phyloP scores from a whole-genome alignment of 2,797 vertebrate species.

The Clarias laeviceps region DNA sequence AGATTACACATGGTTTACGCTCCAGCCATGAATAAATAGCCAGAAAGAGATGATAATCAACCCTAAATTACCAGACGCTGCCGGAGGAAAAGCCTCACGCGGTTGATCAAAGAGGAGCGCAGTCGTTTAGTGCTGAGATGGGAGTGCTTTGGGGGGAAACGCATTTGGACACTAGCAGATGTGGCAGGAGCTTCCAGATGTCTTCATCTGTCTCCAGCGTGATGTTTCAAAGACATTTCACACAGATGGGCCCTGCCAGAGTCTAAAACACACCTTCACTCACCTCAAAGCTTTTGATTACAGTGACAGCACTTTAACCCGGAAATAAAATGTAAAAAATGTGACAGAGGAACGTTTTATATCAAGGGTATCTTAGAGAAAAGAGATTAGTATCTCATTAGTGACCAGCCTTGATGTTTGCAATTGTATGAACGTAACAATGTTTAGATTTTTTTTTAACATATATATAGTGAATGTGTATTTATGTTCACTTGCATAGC shows the following conservation, averaged over 20 bases:
- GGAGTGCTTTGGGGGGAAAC: slow-evolving; percentile 68
- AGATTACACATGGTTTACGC: slow-evolving; percentile 7
- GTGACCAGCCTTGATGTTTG: not conserved
- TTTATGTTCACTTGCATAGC: not conserved
- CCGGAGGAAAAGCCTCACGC: slow-evolving; percentile 34
- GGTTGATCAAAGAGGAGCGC: slow-evolving; percentile 72
- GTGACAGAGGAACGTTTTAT: not conserved
- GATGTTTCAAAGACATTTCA: slow-evolving; percentile 67
- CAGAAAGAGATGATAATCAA: slow-evolving; percentile 35
- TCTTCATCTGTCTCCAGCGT: slow-evolving; percentile 69
- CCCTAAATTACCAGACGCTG: slow-evolving; percentile 31
- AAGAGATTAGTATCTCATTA: not conserved
- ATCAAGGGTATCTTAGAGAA: not conserved
- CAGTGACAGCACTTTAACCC: slow-evolving; percentile 12
- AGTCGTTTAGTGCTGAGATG: slow-evolving; percentile 67
- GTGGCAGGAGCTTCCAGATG: slow-evolving; percentile 76
- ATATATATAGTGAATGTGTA: not conserved
- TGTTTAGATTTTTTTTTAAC: not conserved
- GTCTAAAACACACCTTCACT: slow-evolving; percentile 57
- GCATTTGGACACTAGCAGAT: slow-evolving; percentile 74
- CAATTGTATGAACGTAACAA: not conserved
- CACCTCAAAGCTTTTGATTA: slow-evolving; percentile 21
- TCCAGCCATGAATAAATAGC: slow-evolving; percentile 36
- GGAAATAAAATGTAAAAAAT: not conserved
- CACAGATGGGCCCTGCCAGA: slow-evolving; percentile 71